A percentile compares a stretch with the other conserved stretches of the same genome.
Evolutionary conservation across 2,797 vertebrate genomes (phyloP).

Genomic region (Anniella stebbinsi): DNA sequence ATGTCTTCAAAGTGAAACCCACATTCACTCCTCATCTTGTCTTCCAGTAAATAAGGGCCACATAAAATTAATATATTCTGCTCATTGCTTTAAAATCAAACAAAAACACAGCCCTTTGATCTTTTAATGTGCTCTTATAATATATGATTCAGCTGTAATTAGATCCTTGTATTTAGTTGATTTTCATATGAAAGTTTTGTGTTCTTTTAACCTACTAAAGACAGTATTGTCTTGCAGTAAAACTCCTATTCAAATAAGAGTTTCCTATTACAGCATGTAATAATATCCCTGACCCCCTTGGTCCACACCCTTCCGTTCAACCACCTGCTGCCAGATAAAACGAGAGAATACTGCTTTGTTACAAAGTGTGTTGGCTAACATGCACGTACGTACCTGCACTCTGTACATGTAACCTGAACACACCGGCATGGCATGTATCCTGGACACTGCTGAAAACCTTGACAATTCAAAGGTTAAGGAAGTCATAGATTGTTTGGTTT

Average conservation of each 20-base stretch:
- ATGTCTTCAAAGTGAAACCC: background rate
- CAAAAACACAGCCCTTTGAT: background rate
- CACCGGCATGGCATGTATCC: no score
- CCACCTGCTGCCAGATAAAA: background rate
- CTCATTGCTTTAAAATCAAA: background rate
- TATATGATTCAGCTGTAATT: background rate
- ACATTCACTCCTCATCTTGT: background rate
- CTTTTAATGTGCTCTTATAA: background rate
- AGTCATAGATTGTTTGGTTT: no score
- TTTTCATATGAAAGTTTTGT: conserved; percentile 1
- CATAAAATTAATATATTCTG: conserved; percentile 1
- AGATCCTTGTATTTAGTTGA: background rate
- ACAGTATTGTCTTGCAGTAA: background rate
- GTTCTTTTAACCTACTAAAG: background rate
- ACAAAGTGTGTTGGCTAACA: no score
- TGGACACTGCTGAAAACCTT: no score
- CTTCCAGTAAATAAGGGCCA: background rate
- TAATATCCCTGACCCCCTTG: background rate
- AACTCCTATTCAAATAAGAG: background rate
- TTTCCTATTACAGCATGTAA: background rate
- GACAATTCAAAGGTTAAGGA: no score
- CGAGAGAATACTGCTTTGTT: background rate
- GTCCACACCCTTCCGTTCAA: no score
- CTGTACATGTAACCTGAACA: no score
- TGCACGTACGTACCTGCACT: no score